Conservation (phyloP, 2,888 invertebrate species). For the Heliconius ethilla region DNA sequence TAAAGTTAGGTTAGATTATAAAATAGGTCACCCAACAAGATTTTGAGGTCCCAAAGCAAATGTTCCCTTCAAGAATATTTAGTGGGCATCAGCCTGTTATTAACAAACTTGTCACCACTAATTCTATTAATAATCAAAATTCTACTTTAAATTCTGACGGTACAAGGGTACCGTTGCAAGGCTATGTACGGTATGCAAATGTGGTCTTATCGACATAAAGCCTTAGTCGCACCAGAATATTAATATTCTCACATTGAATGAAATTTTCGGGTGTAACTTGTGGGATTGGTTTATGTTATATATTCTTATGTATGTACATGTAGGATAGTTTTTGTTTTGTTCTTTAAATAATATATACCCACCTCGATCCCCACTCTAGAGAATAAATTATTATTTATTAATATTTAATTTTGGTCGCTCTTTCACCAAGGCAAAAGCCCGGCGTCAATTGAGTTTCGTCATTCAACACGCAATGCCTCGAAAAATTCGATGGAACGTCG, state of each 20-base stretch:
- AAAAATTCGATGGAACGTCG: too few relatives aligned
- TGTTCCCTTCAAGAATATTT: constrained; percentile 20
- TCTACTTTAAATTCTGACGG: constrained; percentile 37
- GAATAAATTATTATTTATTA: too few relatives aligned
- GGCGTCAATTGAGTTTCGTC: too few relatives aligned
- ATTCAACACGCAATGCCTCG: too few relatives aligned
- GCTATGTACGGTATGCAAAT: constrained; percentile 42
- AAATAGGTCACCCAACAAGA: constrained; percentile 4
- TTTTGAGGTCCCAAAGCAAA: constrained; percentile 16
- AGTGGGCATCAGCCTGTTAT: constrained; percentile 24
- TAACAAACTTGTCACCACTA: constrained; percentile 39
- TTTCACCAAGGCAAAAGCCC: too few relatives aligned
- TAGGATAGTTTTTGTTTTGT: neutral
- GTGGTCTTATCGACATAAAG: constrained; percentile 37
- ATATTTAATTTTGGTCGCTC: too few relatives aligned
- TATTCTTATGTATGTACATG: constrained; percentile 1
- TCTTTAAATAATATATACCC: too few relatives aligned
- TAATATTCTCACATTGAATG: constrained; percentile 37
- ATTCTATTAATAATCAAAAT: constrained; percentile 42
- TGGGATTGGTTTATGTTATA: constrained; percentile 2
- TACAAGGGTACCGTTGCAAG: constrained; percentile 40
- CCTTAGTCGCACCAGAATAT: constrained; percentile 36
- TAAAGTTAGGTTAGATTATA: constrained; percentile 9
- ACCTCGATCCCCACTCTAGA: too few relatives aligned
- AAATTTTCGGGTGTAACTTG: constrained; percentile 32